Conservation (phyloP, 2,888 invertebrate genomes). For the Cabera pusaria region DNA sequence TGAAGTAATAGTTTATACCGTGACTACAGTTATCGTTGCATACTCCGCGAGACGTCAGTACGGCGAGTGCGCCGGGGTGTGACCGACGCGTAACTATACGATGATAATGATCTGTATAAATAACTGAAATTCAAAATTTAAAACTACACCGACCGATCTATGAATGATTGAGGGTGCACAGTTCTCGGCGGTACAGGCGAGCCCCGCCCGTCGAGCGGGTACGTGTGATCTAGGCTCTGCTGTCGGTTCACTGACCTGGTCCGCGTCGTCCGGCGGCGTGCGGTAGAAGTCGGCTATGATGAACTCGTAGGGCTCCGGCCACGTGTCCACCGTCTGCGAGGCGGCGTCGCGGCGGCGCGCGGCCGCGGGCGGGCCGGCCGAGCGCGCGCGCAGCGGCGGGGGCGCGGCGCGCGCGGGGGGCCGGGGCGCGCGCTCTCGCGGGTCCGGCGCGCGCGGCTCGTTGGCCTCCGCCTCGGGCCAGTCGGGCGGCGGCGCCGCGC, state of each 20-base stretch:
- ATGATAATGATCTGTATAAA: too few relatives aligned
- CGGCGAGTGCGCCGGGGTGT: too few relatives aligned
- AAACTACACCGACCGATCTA: too few relatives aligned
- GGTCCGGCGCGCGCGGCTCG: slow-evolving; percentile 23
- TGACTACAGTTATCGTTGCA: too few relatives aligned
- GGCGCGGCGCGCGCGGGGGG: slow-evolving; percentile 34
- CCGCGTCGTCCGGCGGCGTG: slow-evolving; percentile 50
- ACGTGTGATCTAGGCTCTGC: background rate
- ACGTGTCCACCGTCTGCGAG: slow-evolving; percentile 87
- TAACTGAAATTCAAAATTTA: too few relatives aligned
- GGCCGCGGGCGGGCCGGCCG: slow-evolving; percentile 21
- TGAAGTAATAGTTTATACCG: too few relatives aligned
- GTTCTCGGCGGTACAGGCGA: too few relatives aligned
- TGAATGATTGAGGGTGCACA: too few relatives aligned
- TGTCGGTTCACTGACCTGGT: slow-evolving; percentile 37
- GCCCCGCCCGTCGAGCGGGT: too few relatives aligned
- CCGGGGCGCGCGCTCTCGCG: slow-evolving; percentile 27
- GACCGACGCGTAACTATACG: too few relatives aligned
- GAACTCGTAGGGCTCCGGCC: slow-evolving; percentile 90
- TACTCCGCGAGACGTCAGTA: too few relatives aligned
- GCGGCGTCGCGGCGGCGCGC: slow-evolving; percentile 36
- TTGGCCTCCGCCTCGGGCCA: slow-evolving; percentile 35
- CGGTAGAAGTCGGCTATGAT: slow-evolving; percentile 87
- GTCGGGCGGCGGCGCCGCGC: slow-evolving; percentile 40
- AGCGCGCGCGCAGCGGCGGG: slow-evolving; percentile 35